phyloP scores from a whole-genome alignment of 1,140 invertebrate species.

The Phocides pigmalion region DNA sequence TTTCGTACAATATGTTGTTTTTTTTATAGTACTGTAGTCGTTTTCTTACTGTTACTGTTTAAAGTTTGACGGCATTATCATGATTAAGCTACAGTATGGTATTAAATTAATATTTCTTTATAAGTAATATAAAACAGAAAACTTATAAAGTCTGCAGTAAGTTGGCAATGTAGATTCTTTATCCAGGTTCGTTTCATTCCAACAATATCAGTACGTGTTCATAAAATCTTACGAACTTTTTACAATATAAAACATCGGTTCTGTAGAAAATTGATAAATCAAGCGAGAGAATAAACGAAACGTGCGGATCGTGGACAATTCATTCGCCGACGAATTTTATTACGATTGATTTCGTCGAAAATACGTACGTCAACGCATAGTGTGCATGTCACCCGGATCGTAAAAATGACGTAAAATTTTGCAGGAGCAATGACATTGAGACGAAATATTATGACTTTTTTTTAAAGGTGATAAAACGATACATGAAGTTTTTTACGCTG shows the following conservation, averaged over 20 bases:
- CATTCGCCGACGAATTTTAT: conserved; percentile 20
- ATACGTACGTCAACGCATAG: conserved; percentile 17
- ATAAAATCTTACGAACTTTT: conserved; percentile 22
- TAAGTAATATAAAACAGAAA: neutral
- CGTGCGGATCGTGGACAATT: conserved; percentile 21
- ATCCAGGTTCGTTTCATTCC: neutral
- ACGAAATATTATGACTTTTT: no score
- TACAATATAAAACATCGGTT: neutral
- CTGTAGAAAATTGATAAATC: conserved; percentile 15
- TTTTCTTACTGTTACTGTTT: no score
- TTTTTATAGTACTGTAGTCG: no score
- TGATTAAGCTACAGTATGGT: no score
- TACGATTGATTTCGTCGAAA: conserved; percentile 27
- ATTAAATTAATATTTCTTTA: no score
- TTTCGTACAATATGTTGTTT: no score
- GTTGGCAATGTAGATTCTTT: neutral
- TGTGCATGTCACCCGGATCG: neutral
- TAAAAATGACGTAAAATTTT: conserved; percentile 31
- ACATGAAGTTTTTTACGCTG: no score
- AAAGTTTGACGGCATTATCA: no score
- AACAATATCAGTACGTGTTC: conserved; percentile 2
- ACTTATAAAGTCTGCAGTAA: neutral
- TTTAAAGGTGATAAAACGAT: no score
- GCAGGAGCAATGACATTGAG: conserved; percentile 24
- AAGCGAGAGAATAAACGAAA: conserved; percentile 27